These are phyloP conservation scores for Thaumatotibia leucotreta DNA, from an alignment of 1,140 invertebrate genomes.

Conservation along the genomic window DNA sequence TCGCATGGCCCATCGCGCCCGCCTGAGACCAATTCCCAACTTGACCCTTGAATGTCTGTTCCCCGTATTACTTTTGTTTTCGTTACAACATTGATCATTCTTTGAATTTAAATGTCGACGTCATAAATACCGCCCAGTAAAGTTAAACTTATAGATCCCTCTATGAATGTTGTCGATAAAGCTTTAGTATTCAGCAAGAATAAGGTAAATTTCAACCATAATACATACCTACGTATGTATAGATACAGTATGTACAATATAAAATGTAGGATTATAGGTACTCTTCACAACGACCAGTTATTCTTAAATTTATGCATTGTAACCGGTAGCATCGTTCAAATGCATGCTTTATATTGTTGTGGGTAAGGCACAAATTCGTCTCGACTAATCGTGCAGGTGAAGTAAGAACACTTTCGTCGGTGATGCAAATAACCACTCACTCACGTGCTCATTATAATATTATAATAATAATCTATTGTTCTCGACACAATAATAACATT, in stretches of 20 bases:
- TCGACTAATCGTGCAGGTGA: not conserved
- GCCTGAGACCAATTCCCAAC: not conserved
- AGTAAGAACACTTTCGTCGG: constrained; percentile 7
- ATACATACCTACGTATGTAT: not conserved
- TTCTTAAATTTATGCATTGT: not conserved
- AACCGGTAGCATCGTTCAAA: not conserved
- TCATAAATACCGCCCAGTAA: no score
- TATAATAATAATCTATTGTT: constrained; percentile 43
- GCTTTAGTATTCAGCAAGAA: not conserved
- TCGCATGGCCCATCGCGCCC: not conserved
- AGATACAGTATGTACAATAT: not conserved
- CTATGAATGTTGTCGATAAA: no score
- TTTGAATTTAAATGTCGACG: not conserved
- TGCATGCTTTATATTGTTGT: not conserved
- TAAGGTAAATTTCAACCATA: not conserved
- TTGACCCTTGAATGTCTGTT: not conserved
- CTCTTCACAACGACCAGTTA: not conserved
- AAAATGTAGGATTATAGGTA: not conserved
- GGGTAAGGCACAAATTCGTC: not conserved
- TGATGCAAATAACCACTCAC: constrained; percentile 24
- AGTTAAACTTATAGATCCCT: no score
- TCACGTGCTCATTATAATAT: constrained; percentile 18
- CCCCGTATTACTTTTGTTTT: not conserved
- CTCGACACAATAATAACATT: constrained; percentile 28
- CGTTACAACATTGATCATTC: not conserved